Evolutionary conservation across 1,140 invertebrate species (phyloP).

Genomic region (Cryptotermes secundus): DNA sequence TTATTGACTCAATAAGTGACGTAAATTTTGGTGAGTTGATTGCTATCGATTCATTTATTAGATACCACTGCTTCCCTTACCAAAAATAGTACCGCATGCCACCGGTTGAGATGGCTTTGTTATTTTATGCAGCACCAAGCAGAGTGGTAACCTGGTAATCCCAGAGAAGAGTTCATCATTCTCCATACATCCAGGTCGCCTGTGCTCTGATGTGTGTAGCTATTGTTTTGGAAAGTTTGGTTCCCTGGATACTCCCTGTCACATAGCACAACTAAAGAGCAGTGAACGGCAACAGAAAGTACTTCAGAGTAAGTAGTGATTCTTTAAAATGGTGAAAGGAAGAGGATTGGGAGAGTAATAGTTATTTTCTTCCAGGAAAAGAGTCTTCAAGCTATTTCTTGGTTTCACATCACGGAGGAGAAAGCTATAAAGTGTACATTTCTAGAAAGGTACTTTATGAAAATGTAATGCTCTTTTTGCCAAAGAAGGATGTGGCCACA

Average conservation of each 20-base stretch:
- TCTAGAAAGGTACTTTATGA: too few species aligned
- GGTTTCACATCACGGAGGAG: too few species aligned
- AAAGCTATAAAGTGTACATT: too few species aligned
- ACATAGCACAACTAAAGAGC: constrained; percentile 80
- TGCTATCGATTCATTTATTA: too few species aligned
- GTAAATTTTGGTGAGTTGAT: too few species aligned
- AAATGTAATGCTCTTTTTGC: too few species aligned
- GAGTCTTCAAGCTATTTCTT: too few species aligned
- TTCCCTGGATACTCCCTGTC: constrained; percentile 79
- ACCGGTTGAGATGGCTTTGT: not conserved
- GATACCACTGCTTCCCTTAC: too few species aligned
- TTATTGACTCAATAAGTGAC: too few species aligned
- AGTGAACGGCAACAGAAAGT: constrained; percentile 75
- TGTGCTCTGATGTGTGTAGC: constrained; percentile 79
- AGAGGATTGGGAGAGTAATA: not conserved
- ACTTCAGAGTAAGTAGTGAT: constrained; percentile 57
- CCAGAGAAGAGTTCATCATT: constrained; percentile 84
- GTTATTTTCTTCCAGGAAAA: too few species aligned
- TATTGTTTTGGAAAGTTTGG: constrained; percentile 85
- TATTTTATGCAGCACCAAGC: constrained; percentile 26
- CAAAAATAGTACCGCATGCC: too few species aligned
- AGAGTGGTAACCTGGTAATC: constrained; percentile 68
- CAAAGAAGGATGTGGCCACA: too few species aligned
- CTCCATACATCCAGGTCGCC: constrained; percentile 74
- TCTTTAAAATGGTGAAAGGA: constrained; percentile 1